Conservation (phyloP, 2,888 invertebrate genomes). For the Gari tellinella region DNA sequence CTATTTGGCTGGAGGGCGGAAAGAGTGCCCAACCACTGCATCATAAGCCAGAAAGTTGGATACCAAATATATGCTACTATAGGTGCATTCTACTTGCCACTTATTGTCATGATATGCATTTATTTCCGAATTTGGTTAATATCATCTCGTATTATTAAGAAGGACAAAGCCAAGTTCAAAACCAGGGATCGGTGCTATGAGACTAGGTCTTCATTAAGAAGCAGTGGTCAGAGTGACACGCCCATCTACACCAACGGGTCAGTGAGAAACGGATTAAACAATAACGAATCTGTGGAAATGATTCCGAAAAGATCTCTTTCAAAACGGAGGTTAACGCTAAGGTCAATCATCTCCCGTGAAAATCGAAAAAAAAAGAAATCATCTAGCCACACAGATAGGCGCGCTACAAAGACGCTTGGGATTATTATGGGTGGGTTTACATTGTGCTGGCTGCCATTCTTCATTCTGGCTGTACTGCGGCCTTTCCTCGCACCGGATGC, state of each 20-base stretch:
- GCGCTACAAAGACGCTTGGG: slow-evolving; percentile 98
- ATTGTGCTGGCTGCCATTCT: slow-evolving; percentile 97
- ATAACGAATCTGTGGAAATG: slow-evolving; percentile 69
- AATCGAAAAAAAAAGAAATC: slow-evolving; percentile 29
- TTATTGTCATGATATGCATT: slow-evolving; percentile 97
- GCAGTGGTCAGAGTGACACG: slow-evolving; percentile 73
- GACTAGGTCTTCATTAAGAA: slow-evolving; percentile 69
- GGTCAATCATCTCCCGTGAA: slow-evolving; percentile 68
- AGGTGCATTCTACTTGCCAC: slow-evolving; percentile 96
- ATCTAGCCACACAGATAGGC: slow-evolving; percentile 83
- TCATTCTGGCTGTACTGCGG: slow-evolving; percentile 93
- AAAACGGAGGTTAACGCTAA: slow-evolving; percentile 71
- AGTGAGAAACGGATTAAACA: slow-evolving; percentile 61
- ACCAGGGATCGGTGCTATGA: slow-evolving; percentile 64
- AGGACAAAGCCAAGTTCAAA: slow-evolving; percentile 77
- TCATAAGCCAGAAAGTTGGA: slow-evolving; percentile 96
- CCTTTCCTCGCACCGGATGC: slow-evolving; percentile 71
- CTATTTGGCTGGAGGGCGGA: slow-evolving; percentile 78
- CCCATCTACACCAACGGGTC: slow-evolving; percentile 74
- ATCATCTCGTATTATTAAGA: slow-evolving; percentile 78
- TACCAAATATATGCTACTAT: slow-evolving; percentile 97
- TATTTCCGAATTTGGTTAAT: slow-evolving; percentile 97
- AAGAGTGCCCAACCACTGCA: slow-evolving; percentile 86
- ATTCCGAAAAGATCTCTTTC: slow-evolving; percentile 48
- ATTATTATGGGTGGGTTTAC: slow-evolving; percentile 98